Conservation (phyloP, 2,113 vertebrate genomes). For the Acrocephalus kingi region DNA sequence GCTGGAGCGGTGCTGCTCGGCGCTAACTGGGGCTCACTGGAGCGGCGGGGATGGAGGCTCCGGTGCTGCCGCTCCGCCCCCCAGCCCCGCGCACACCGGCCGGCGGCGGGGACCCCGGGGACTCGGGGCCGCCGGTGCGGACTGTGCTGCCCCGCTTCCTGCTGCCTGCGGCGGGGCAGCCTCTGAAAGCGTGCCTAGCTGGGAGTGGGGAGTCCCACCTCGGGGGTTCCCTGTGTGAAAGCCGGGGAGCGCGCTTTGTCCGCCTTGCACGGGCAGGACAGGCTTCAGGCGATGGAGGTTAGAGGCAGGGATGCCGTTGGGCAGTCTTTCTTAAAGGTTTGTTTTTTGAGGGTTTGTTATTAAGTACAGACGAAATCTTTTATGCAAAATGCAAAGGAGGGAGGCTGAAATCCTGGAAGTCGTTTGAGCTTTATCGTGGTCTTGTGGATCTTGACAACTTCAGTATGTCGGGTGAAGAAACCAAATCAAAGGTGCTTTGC, state of each 20-base stretch:
- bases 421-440: not conserved
- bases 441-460: not conserved
- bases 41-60: not conserved
- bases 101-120: not conserved
- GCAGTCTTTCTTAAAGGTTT: not conserved
- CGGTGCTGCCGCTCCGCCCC: not conserved
- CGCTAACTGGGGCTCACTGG: rapidly evolving
- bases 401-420: not conserved
- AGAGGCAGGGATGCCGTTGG: not conserved
- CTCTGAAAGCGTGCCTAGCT: rapidly evolving
- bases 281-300: not conserved
- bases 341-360: rapidly evolving
- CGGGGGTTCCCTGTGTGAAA: not conserved
- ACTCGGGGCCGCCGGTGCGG: not conserved
- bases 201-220: not conserved
- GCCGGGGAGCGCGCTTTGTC: not conserved
- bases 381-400: rapidly evolving
- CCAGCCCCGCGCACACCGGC: not conserved
- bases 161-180: not conserved
- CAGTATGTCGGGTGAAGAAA: not conserved
- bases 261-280: not conserved
- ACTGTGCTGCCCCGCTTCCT: not conserved
- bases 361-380: not conserved
- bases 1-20: not conserved
- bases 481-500: not conserved